A percentile compares a stretch with the other conserved stretches of the same genome.
Evolutionary conservation across 2,113 vertebrate species (phyloP).

Genomic region (Lepisosteus osseus): DNA sequence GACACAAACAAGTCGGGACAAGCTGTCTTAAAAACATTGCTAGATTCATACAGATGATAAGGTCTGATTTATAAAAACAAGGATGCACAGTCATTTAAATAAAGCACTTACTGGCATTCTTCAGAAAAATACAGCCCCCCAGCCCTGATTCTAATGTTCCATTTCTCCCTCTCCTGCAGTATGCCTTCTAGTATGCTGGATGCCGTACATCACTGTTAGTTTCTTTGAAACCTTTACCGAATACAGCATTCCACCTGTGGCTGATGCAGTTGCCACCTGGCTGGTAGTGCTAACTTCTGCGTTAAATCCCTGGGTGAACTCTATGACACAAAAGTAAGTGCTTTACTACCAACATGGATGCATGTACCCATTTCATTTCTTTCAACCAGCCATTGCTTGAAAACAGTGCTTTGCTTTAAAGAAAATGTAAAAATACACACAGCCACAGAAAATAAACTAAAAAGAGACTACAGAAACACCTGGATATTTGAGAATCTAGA

Average conservation of each 20-base stretch:
- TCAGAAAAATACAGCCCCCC: too few relatives aligned
- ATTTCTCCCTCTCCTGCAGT: constrained; percentile 37
- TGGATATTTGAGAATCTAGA: neutral
- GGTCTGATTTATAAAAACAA: too few relatives aligned
- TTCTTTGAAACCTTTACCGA: constrained; percentile 60
- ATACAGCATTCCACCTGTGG: constrained; percentile 28
- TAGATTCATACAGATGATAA: too few relatives aligned
- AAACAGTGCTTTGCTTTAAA: neutral
- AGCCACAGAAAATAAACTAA: neutral
- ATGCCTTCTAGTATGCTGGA: constrained; percentile 64
- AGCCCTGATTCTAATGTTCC: neutral
- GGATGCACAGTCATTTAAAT: too few relatives aligned
- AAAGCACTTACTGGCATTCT: too few relatives aligned
- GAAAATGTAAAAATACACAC: neutral
- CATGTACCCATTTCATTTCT: neutral
- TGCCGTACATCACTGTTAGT: constrained; percentile 60
- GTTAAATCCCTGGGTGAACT: constrained; percentile 71
- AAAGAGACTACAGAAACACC: neutral
- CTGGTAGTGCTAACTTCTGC: constrained; percentile 57
- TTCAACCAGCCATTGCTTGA: neutral
- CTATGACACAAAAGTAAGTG: constrained; percentile 62
- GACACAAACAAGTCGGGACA: too few relatives aligned
- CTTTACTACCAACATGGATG: too few relatives aligned
- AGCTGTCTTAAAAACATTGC: too few relatives aligned
- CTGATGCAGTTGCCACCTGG: constrained; percentile 52